These are phyloP conservation scores for Syncerus caffer DNA, from an alignment of 2,797 vertebrate species.

Conservation along the genomic window DNA sequence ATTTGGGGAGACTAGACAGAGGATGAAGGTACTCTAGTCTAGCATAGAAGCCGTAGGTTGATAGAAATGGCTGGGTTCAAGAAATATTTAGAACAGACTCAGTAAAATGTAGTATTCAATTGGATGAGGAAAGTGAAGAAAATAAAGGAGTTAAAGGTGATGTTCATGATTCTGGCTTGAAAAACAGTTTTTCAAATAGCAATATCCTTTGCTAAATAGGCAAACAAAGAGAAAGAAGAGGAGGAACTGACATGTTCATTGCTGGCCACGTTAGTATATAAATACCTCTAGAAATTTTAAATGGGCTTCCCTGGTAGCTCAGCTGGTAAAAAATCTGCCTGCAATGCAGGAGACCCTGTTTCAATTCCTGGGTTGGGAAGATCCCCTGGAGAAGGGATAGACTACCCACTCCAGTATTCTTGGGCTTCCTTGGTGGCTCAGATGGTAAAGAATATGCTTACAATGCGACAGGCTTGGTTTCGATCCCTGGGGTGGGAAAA, in stretches of 20 bases:
- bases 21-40: background rate
- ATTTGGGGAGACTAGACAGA: background rate
- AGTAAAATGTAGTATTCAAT: background rate
- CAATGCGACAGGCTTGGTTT: background rate
- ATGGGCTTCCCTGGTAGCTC: background rate
- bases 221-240: background rate
- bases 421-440: background rate
- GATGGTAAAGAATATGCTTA: background rate
- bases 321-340: background rate
- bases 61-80: background rate
- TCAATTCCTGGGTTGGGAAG: background rate
- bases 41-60: background rate
- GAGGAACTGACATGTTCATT: background rate
- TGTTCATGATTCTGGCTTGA: background rate
- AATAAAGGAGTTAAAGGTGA: background rate
- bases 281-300: background rate
- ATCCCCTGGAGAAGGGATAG: background rate
- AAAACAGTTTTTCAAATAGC: background rate
- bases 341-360: background rate
- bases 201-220: background rate
- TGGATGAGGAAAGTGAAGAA: background rate
- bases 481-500: background rate
- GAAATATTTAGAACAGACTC: background rate
- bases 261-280: background rate
- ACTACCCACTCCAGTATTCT: background rate